Conservation (phyloP, 2,113 vertebrate species). For the Malurus elegans region DNA sequence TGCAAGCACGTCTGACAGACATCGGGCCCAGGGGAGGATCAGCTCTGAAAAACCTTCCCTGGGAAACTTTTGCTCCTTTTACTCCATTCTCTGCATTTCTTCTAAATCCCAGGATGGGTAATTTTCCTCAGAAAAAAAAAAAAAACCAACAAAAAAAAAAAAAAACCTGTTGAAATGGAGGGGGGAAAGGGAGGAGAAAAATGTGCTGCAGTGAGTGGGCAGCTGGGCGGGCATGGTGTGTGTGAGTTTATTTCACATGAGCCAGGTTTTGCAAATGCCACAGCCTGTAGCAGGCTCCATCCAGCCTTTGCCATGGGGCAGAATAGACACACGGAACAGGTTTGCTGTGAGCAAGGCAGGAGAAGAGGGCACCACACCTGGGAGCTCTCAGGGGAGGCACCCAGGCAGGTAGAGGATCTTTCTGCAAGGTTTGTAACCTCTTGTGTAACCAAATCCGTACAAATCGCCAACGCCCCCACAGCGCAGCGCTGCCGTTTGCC, state of each 20-base stretch:
- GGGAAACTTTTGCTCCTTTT: not conserved
- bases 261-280: not conserved
- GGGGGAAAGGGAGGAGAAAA: fast-evolving
- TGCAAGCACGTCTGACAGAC: conserved; percentile 6
- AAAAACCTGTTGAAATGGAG: not conserved
- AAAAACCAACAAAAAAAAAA: too few species aligned
- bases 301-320: not conserved
- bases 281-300: not conserved
- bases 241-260: not conserved
- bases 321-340: not conserved
- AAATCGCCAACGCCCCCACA: fast-evolving
- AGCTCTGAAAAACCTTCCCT: not conserved
- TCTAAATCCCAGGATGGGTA: not conserved
- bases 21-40: conserved; percentile 9
- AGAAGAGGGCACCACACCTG: not conserved
- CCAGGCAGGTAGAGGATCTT: not conserved
- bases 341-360: not conserved
- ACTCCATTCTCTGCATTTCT: not conserved
- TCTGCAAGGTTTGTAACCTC: not conserved
- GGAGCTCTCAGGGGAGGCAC: not conserved
- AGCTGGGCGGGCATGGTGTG: not conserved
- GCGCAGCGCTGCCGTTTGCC: not conserved
- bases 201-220: not conserved
- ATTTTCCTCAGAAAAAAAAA: not conserved
- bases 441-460: not conserved